Evolutionary conservation across 2,113 vertebrate species (phyloP), one percentile per base, ranked within the genome.

Genomic region (Lepisosteus oculatus): DNA sequence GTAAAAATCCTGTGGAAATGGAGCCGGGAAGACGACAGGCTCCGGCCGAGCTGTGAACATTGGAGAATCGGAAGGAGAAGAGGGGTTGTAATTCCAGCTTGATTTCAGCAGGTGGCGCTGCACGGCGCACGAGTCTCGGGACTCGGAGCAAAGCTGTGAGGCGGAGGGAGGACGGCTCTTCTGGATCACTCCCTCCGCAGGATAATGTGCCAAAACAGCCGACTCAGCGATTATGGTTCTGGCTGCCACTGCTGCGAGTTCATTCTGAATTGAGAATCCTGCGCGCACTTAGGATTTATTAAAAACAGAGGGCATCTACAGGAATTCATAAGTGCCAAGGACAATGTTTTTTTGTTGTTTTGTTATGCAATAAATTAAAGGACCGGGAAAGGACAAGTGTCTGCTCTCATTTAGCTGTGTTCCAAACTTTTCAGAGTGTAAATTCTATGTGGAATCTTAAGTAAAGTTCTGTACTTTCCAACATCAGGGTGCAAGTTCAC

Each of bases 11-110:
- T 82, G 84, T 87, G 85, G 90, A 91, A 90, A 89, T 85, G 88
- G 86, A 89, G 89, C 90, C 76, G 83, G 85, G 82, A 84, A 79
- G 82, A 80, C 79, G 85, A 90, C 89, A 84, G 89, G 86, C 89
- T 92, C 89, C 82, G 89, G 89, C 90, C 89, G 87, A 90, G 89
- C 84, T 90, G 86, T 89, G 92, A 91, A 91, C 92, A 92, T 91
- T 88, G 91, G 91, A 91, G 89, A 91, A 87, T 89, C 89, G 91
- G 88, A 88, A 85, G 85, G 80, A 84, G 85, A 68, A 79, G 81
- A 82, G 76, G 78, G 69, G 69, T 72, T 80, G 81, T 83, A 85
- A 69, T 88, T 74, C 80, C 74, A 77, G 74, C 71, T 76, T 76
- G 72, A 61, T 44, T 73, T 80, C 81, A 85, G 77, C 71, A 79